phyloP scores from a whole-genome alignment of 2,797 vertebrate species.

The Rhodeus uyekii region DNA sequence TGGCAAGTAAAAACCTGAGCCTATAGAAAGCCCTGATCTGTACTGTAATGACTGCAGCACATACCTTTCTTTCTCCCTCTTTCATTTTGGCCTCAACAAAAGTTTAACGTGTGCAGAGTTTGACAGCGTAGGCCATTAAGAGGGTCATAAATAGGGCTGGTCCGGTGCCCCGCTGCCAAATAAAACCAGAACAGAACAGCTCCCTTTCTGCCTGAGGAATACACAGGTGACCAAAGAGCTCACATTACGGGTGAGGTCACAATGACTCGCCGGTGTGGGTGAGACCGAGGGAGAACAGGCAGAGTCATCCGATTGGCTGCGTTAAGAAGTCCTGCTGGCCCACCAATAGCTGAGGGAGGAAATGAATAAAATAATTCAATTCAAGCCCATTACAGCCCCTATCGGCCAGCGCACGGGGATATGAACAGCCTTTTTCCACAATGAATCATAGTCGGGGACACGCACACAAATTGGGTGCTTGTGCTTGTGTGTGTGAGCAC shows the following conservation, averaged over 20 bases:
- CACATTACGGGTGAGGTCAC: slow-evolving; percentile 51
- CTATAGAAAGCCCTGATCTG: background rate
- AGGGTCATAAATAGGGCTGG: slow-evolving; percentile 46
- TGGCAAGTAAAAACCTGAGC: background rate
- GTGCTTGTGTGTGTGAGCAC: slow-evolving; percentile 41
- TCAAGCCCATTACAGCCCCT: slow-evolving; percentile 55
- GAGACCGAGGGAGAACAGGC: slow-evolving; percentile 28
- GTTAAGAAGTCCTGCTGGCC: slow-evolving; percentile 36
- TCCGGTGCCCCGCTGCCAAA: slow-evolving; percentile 40
- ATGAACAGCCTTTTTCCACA: slow-evolving; percentile 74
- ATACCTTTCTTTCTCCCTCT: background rate
- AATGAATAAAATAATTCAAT: slow-evolving; percentile 60
- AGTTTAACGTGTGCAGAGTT: slow-evolving; percentile 43
- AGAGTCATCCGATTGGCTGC: slow-evolving; percentile 45
- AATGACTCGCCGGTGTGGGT: slow-evolving; percentile 45
- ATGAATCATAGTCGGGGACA: slow-evolving; percentile 71
- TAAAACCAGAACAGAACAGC: slow-evolving; percentile 42
- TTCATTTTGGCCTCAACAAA: slow-evolving; percentile 26
- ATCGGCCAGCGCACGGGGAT: slow-evolving; percentile 60
- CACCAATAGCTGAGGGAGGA: slow-evolving; percentile 52
- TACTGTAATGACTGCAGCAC: slow-evolving; percentile 7
- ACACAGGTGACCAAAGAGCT: slow-evolving; percentile 53
- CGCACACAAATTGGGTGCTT: slow-evolving; percentile 55
- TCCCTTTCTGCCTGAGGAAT: slow-evolving; percentile 42
- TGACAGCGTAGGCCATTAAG: slow-evolving; percentile 48